Evolutionary conservation across 2,113 vertebrate species (phyloP).

Genomic region (Carlito syrichta): DNA sequence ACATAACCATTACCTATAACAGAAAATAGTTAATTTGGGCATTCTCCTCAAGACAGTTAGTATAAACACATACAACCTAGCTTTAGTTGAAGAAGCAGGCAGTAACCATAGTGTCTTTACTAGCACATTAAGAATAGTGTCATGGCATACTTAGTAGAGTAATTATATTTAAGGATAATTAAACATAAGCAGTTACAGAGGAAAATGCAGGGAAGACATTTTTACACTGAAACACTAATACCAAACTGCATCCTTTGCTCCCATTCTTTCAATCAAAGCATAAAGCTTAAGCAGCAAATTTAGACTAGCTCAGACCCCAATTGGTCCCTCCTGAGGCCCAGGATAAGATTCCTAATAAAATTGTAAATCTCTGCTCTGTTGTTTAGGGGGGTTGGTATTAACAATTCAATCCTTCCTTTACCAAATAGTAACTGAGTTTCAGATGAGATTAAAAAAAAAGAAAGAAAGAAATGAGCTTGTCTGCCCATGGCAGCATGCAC

Average conservation of each 20-base stretch:
- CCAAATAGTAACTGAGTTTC: slow-evolving; percentile 17
- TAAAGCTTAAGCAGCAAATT: slow-evolving; percentile 18
- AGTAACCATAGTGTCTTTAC: background rate
- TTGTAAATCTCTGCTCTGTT: slow-evolving; percentile 18
- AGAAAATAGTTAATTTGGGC: slow-evolving; percentile 11
- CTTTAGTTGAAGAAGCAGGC: slow-evolving; percentile 2
- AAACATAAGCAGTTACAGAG: slow-evolving; percentile 42
- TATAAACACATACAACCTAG: slow-evolving; percentile 28
- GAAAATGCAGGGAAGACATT: background rate
- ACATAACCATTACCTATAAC: background rate
- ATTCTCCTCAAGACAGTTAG: background rate
- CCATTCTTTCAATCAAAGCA: slow-evolving; percentile 48
- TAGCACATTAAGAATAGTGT: background rate
- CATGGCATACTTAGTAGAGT: background rate
- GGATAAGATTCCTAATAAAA: slow-evolving; percentile 35
- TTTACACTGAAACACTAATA: slow-evolving; percentile 1
- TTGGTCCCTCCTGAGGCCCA: background rate
- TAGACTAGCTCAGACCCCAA: background rate
- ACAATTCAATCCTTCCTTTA: background rate
- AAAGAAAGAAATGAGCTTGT: background rate
- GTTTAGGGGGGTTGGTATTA: background rate
- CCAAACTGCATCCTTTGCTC: background rate
- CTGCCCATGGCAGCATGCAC: background rate
- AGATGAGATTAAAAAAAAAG: background rate
- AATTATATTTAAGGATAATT: slow-evolving; percentile 58